phyloP scores from a whole-genome alignment of 2,113 vertebrate species.

The Tyrannus savana region DNA sequence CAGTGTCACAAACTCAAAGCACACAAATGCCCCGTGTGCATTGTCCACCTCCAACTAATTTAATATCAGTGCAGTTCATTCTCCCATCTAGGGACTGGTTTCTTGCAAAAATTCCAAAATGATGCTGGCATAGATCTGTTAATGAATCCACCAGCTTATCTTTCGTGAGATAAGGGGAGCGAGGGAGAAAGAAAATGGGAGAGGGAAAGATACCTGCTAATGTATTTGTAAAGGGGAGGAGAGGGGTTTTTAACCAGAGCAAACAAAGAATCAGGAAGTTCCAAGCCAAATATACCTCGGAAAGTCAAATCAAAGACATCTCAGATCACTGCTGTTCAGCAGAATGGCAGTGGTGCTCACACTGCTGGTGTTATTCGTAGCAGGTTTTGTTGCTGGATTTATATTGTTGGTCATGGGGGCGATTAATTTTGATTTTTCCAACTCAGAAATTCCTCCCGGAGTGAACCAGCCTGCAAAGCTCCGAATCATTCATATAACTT shows the following conservation, averaged over 20 bases:
- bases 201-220: background rate
- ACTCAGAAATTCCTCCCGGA: conserved; percentile 80
- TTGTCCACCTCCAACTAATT: background rate
- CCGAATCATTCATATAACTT: conserved; percentile 65
- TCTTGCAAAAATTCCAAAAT: background rate
- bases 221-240: background rate
- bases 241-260: background rate
- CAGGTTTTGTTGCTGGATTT: conserved; percentile 72
- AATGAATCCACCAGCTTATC: background rate
- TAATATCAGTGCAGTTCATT: background rate
- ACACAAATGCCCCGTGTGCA: background rate
- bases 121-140: background rate
- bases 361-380: conserved; percentile 73
- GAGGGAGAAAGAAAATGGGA: background rate
- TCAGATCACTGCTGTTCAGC: background rate
- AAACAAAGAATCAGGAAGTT: conserved; percentile 41
- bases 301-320: conserved; percentile 33
- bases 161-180: background rate
- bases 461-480: conserved; percentile 76
- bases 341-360: conserved; percentile 72
- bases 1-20: background rate
- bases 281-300: conserved; percentile 30
- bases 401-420: conserved; percentile 78
- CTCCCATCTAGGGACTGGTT: background rate
- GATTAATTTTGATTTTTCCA: conserved; percentile 78